These are phyloP conservation scores for Saturnia pavonia DNA, from an alignment of 2,888 invertebrate species.

Conservation along the genomic window DNA sequence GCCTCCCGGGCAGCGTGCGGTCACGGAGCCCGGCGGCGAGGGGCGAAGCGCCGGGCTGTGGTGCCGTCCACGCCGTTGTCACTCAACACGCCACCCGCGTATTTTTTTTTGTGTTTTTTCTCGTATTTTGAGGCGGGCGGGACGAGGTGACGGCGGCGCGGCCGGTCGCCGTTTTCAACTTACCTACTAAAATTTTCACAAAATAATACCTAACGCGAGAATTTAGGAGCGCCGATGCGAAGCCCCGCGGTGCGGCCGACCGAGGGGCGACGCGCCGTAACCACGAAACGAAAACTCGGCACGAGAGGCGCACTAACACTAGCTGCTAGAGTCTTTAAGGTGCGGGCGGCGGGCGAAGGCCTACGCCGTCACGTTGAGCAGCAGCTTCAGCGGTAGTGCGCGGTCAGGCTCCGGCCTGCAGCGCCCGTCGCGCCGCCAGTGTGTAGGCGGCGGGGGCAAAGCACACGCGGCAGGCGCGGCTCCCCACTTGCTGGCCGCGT, in stretches of 20 bases:
- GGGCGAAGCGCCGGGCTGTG: slow-evolving; percentile 38
- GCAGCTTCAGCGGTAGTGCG: slow-evolving; percentile 84
- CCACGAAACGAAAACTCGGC: slow-evolving; percentile 11
- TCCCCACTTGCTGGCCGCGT: slow-evolving; percentile 91
- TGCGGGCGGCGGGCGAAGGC: slow-evolving; percentile 36
- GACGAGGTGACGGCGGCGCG: slow-evolving; percentile 41
- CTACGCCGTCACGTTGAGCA: slow-evolving; percentile 82
- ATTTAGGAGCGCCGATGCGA: slow-evolving; percentile 63
- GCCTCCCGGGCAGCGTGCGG: slow-evolving; percentile 31
- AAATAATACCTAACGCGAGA: slow-evolving; percentile 81
- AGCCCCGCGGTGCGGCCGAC: slow-evolving; percentile 62
- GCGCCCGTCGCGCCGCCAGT: slow-evolving; percentile 84
- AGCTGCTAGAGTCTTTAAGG: slow-evolving; percentile 57
- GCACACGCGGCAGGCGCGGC: slow-evolving; percentile 90
- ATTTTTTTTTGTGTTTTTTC: slow-evolving; percentile 70
- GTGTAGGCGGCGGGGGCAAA: slow-evolving; percentile 90
- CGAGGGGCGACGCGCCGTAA: slow-evolving; percentile 44
- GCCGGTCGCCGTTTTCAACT: slow-evolving; percentile 53
- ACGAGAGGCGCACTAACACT: slow-evolving; percentile 55
- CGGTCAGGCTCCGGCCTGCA: slow-evolving; percentile 77
- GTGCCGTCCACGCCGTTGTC: slow-evolving; percentile 37
- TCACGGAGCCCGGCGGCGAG: slow-evolving; percentile 29
- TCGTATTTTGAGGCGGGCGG: slow-evolving; percentile 55
- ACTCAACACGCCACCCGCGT: slow-evolving; percentile 40
- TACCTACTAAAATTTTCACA: slow-evolving; percentile 80